These are phyloP conservation scores for Ranitomeya variabilis DNA, from an alignment of 2,113 vertebrate species.

Conservation along the genomic window DNA sequence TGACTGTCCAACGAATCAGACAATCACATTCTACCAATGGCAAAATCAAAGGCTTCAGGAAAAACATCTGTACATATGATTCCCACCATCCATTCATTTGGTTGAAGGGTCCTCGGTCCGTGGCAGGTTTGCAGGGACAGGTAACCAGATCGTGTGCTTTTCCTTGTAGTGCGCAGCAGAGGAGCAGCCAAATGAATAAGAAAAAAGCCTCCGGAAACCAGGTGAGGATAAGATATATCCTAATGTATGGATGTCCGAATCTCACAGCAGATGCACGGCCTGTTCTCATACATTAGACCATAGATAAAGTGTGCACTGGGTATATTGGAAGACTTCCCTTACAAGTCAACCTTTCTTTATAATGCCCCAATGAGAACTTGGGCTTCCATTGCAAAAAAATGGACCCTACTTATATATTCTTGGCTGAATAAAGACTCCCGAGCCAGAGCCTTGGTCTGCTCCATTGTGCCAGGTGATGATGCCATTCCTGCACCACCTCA, in stretches of 20 bases:
- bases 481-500: not conserved
- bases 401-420: no score
- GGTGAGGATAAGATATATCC: conserved; percentile 72
- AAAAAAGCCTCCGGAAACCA: conserved; percentile 97
- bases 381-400: no score
- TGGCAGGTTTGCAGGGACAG: not conserved
- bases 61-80: not conserved
- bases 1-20: not conserved
- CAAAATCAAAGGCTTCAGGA: no score
- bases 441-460: not conserved
- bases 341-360: not conserved
- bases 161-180: conserved; percentile 88
- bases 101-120: not conserved
- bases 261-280: not conserved
- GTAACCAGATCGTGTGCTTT: conserved; percentile 26
- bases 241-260: not conserved
- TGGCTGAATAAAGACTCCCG: no score
- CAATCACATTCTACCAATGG: not conserved
- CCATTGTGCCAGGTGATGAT: not conserved
- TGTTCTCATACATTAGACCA: not conserved
- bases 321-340: not conserved
- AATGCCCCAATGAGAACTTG: no score
- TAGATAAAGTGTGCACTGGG: not conserved
- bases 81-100: not conserved
- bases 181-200: conserved; percentile 94